A percentile compares a stretch with the other conserved stretches of the same genome.
Conservation (phyloP, 2,113 vertebrate species). For the Mormoops blainvillei region DNA sequence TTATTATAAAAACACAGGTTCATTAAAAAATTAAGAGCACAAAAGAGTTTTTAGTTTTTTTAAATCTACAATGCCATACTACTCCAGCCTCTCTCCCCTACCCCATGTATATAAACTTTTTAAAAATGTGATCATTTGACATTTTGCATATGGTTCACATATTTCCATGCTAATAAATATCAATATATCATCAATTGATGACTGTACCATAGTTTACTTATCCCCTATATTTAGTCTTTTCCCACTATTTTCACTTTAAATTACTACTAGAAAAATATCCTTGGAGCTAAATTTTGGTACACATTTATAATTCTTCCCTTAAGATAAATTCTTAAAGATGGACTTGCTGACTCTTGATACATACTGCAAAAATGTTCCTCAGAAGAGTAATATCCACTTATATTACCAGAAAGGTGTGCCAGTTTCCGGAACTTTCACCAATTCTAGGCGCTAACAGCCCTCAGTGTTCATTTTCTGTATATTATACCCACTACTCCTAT, state of each 20-base stretch:
- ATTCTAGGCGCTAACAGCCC: not conserved
- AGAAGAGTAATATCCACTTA: not conserved
- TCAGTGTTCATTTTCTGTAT: not conserved
- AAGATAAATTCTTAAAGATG: not conserved
- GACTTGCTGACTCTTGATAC: not conserved
- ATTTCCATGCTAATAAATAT: not conserved
- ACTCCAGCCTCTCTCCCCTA: not conserved
- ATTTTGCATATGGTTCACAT: not conserved
- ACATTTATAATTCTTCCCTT: not conserved
- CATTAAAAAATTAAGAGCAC: not conserved
- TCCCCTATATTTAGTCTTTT: not conserved
- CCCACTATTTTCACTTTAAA: constrained; percentile 21
- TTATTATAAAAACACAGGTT: not conserved
- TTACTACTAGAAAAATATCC: not conserved
- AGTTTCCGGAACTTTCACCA: not conserved
- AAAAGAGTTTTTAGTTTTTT: not conserved
- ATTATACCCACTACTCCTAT: not conserved
- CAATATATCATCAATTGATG: not conserved
- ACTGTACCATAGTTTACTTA: not conserved
- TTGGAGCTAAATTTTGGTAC: not conserved
- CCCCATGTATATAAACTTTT: not conserved
- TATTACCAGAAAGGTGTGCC: not conserved
- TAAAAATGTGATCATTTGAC: not conserved
- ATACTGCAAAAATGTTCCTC: not conserved
- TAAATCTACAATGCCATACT: not conserved